These are phyloP conservation scores for Agonopterix subpropinquella DNA, from an alignment of 2,888 invertebrate species.

Conservation along the genomic window DNA sequence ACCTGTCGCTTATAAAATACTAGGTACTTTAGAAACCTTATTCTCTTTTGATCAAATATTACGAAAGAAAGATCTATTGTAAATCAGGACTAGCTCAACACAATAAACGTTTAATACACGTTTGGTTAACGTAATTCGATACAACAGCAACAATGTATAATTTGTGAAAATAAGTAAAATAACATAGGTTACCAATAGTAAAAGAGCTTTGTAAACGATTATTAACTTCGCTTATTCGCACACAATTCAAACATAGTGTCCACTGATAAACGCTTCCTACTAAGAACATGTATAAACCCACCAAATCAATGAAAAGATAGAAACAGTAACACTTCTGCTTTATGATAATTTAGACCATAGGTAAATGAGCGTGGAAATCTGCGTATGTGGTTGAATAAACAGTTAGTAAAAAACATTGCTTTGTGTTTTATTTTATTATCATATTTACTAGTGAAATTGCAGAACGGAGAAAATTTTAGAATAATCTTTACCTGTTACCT, in stretches of 20 bases:
- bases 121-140: too few relatives aligned
- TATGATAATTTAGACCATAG: constrained; percentile 19
- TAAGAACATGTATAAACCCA: constrained; percentile 9
- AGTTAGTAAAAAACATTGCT: constrained; percentile 52
- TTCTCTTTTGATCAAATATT: too few relatives aligned
- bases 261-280: constrained; percentile 1
- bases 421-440: constrained; percentile 24
- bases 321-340: constrained; percentile 6
- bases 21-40: too few relatives aligned
- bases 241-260: neutral
- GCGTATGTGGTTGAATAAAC: constrained; percentile 66
- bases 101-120: too few relatives aligned
- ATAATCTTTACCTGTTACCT: too few relatives aligned
- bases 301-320: constrained; percentile 9
- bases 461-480: neutral
- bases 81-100: too few relatives aligned
- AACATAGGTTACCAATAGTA: constrained; percentile 15
- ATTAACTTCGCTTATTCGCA: constrained; percentile 2
- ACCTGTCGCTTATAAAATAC: too few relatives aligned
- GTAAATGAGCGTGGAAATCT: constrained; percentile 37
- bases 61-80: too few relatives aligned
- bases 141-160: too few relatives aligned
- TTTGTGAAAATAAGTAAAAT: too few relatives aligned
- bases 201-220: constrained; percentile 27
- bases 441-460: neutral